Evolutionary conservation across 1,140 invertebrate species (phyloP).

Genomic region (Odontomachus brunneus): DNA sequence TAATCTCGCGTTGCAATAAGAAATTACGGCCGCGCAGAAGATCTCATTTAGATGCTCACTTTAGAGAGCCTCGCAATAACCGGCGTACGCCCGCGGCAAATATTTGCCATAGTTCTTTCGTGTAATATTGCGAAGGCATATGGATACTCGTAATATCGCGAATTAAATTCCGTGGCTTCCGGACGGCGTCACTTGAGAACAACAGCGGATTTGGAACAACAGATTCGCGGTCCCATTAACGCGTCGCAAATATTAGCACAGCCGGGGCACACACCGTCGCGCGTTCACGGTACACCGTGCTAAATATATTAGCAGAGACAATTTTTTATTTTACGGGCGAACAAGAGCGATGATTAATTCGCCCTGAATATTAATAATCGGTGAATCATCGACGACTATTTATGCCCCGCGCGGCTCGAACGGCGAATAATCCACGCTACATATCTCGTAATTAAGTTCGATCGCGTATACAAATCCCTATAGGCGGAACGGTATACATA

Average conservation of each 20-base stretch:
- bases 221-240: conserved; percentile 17
- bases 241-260: conserved; percentile 44
- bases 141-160: conserved; percentile 4
- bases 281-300: background rate
- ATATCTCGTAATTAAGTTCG: conserved; percentile 60
- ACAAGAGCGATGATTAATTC: conserved; percentile 25
- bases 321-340: conserved; percentile 8
- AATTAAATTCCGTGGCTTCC: conserved; percentile 10
- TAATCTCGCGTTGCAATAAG: background rate
- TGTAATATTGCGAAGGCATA: background rate
- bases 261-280: background rate
- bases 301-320: conserved; percentile 37
- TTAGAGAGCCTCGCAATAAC: background rate
- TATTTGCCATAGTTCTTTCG: background rate
- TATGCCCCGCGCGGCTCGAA: background rate
- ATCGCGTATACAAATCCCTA: conserved; percentile 37
- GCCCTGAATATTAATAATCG: conserved; percentile 61
- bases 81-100: background rate
- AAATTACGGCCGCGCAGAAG: background rate
- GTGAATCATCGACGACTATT: conserved; percentile 28
- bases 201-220: conserved; percentile 28
- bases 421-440: conserved; percentile 35
- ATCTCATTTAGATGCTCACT: conserved; percentile 13
- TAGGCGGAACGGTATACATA: too few relatives aligned
- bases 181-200: background rate